Evolutionary conservation across 1,140 invertebrate species (phyloP).

Genomic region (Lamellibrachia luymesi): DNA sequence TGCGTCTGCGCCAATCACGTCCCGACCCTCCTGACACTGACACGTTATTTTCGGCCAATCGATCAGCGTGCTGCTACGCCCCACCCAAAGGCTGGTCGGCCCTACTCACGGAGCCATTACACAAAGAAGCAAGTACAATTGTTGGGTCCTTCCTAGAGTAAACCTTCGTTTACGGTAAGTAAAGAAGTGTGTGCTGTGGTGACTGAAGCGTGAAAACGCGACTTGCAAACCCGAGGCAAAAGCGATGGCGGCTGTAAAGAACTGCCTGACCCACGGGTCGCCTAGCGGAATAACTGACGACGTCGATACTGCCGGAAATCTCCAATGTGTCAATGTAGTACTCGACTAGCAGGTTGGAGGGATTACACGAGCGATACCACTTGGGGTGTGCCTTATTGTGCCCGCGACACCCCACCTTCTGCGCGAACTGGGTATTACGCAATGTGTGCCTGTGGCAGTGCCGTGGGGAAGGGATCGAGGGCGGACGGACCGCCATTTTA

Average conservation of each 20-base stretch:
- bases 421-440: not conserved
- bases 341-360: not conserved
- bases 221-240: not conserved
- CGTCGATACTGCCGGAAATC: not conserved
- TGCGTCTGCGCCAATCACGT: not conserved
- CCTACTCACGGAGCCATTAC: not conserved
- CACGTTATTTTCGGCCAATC: slow-evolving; percentile 4
- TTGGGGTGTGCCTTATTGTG: not conserved
- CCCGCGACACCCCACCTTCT: not conserved
- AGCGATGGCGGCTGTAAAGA: not conserved
- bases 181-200: not conserved
- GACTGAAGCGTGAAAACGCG: not conserved
- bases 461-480: not conserved
- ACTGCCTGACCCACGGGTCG: slow-evolving; percentile 2
- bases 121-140: not conserved
- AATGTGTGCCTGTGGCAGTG: not conserved
- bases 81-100: not conserved
- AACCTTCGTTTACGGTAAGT: not conserved
- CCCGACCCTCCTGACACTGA: not conserved
- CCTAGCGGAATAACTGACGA: not conserved
- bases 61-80: not conserved
- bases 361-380: not conserved
- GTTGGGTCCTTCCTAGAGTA: not conserved
- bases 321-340: not conserved
- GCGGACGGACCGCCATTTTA: not conserved